Base-by-base conservation (phyloP, 2,797 vertebrate species). In the Muraenolepis orangiensis region DNA sequence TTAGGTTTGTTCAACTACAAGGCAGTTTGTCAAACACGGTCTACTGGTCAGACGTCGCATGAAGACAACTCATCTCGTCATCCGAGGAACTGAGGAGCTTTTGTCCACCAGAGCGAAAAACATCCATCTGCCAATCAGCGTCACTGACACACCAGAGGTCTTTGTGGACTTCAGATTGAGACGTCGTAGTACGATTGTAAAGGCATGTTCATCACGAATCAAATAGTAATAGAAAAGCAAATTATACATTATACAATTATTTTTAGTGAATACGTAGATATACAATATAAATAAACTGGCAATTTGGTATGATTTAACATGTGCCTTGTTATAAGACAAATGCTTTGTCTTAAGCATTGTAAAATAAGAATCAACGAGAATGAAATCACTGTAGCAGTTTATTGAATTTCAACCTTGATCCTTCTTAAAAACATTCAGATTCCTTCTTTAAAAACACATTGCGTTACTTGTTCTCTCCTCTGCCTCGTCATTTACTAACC, bases 401-500 rank as follows among this genome's bases (percentile, higher is more conserved):
- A 76, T 80, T 86, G 81, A 4, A 77, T 81, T 82, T 77, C 81
- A 84, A 70, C 70, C 87, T 87, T 82, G 85, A 86, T 91, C 83
- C 71, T 72, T 85, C 82, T 71, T 89, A 91, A 94, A 93, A 91
- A 87, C 88, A 78, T 88, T 66, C 87, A 72, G 42, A 0, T 87
- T 86, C 78, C 34, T 87, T 85, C 82, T 31, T n/a, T 87, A 85
- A 92, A 91, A 93, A 89, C 80, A 36, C 11, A 40, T 38, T 8
- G 0, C 40, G 38, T 80, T 68, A 28, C 70, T 69, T 81, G 71
- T 79, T 66, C 28, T 84, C 70, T 31, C 73, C 67, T 83, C 74
- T 11, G 73, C 78, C 30, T 28, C 34, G 70, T 69, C 36, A 30
- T 71, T 70, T 73, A 64, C 81, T 75, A 51, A 34, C 87, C 84